Conservation (phyloP, 2,113 vertebrate genomes). For the Hepsetus odoe region DNA sequence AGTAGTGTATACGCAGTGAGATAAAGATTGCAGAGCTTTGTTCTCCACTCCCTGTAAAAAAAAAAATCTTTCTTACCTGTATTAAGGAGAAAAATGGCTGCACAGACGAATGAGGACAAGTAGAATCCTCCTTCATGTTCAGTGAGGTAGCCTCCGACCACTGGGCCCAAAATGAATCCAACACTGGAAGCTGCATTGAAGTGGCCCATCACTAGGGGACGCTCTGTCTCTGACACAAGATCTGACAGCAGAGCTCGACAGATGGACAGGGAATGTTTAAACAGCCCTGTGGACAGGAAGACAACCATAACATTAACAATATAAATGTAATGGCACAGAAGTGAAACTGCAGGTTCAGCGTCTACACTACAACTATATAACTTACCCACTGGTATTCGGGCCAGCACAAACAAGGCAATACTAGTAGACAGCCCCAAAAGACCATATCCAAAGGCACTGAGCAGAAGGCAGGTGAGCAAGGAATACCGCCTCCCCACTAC, state of each 20-base stretch:
- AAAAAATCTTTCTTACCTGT: slow-evolving; percentile 80
- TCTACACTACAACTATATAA: slow-evolving; percentile 30
- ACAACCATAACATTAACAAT: not conserved
- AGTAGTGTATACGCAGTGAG: not conserved
- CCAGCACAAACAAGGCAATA: slow-evolving; percentile 83
- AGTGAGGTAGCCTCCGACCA: slow-evolving; percentile 90
- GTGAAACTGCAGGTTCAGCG: not conserved
- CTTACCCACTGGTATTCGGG: slow-evolving; percentile 91
- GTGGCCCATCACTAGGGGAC: slow-evolving; percentile 88
- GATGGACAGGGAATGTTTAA: slow-evolving; percentile 95
- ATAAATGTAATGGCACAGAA: not conserved
- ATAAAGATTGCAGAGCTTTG: too few relatives aligned
- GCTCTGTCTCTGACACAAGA: slow-evolving; percentile 85
- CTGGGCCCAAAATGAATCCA: slow-evolving; percentile 93
- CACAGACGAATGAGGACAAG: slow-evolving; percentile 83
- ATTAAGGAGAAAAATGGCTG: slow-evolving; percentile 88
- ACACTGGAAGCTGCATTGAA: slow-evolving; percentile 90
- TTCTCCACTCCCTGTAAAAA: not conserved
- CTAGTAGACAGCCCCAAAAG: slow-evolving; percentile 86
- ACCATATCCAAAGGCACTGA: slow-evolving; percentile 87
- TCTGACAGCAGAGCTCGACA: slow-evolving; percentile 94
- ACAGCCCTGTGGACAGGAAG: slow-evolving; percentile 81
- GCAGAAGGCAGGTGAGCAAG: slow-evolving; percentile 85
- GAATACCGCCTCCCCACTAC: slow-evolving; percentile 85
- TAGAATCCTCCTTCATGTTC: slow-evolving; percentile 91